phyloP scores from a whole-genome alignment of 2,888 invertebrate species.

The Torymus auratus region DNA sequence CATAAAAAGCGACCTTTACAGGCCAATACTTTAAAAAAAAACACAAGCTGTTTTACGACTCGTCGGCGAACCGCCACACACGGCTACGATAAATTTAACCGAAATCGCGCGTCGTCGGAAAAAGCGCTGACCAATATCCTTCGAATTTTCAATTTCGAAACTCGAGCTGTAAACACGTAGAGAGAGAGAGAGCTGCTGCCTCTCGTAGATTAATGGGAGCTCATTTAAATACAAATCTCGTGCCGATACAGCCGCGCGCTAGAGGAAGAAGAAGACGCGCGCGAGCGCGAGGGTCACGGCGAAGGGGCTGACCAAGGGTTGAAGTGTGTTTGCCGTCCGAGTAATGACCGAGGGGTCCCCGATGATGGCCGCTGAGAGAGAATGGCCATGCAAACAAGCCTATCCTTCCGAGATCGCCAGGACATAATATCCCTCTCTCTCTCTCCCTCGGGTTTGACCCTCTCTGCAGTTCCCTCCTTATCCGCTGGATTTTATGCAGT shows the following conservation, averaged over 20 bases:
- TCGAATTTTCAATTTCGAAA: slow-evolving; percentile 59
- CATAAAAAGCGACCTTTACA: slow-evolving; percentile 33
- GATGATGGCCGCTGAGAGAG: slow-evolving; percentile 70
- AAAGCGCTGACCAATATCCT: slow-evolving; percentile 57
- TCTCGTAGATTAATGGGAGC: slow-evolving; percentile 74
- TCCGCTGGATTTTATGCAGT: slow-evolving; percentile 52
- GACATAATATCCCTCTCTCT: slow-evolving; percentile 52
- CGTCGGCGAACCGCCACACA: neutral
- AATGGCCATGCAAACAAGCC: slow-evolving; percentile 75
- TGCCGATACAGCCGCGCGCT: slow-evolving; percentile 70
- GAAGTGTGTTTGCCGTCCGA: slow-evolving; percentile 76
- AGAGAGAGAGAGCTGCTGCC: slow-evolving; percentile 58
- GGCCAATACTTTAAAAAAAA: slow-evolving; percentile 40
- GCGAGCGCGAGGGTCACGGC: slow-evolving; percentile 34
- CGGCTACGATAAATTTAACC: slow-evolving; percentile 41
- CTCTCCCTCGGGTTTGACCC: slow-evolving; percentile 43
- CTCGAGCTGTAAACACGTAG: slow-evolving; percentile 58
- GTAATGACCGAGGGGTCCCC: slow-evolving; percentile 74
- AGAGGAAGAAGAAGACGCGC: slow-evolving; percentile 24
- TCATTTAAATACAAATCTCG: slow-evolving; percentile 77
- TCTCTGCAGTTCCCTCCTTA: slow-evolving; percentile 15
- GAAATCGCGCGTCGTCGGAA: neutral
- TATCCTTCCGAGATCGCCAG: slow-evolving; percentile 60
- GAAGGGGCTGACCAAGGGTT: slow-evolving; percentile 73
- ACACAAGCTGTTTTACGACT: slow-evolving; percentile 46